phyloP scores from a whole-genome alignment of 2,113 vertebrate genomes.

The Zosterops hypoxanthus region DNA sequence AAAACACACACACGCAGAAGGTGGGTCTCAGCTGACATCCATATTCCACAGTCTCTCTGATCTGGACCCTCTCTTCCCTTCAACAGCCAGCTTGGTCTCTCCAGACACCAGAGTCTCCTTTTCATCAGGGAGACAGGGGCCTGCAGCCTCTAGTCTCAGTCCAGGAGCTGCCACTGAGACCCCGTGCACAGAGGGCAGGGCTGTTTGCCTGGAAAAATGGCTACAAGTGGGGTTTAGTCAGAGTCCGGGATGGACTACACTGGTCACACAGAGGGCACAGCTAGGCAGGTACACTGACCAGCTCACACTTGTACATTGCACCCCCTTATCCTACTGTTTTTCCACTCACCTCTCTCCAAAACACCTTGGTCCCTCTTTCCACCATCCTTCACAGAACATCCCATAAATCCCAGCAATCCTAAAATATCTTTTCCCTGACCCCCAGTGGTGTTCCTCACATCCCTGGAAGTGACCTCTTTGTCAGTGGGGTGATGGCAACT shows the following conservation, averaged over 20 bases:
- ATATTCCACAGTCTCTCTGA: background rate
- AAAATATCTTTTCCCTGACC: background rate
- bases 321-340: background rate
- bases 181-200: background rate
- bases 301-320: background rate
- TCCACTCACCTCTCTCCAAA: background rate
- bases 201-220: background rate
- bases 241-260: background rate
- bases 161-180: background rate
- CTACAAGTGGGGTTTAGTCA: background rate
- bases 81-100: background rate
- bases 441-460: rapidly evolving
- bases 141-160: background rate
- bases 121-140: rapidly evolving
- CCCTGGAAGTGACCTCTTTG: background rate
- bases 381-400: background rate
- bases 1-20: background rate
- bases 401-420: rapidly evolving
- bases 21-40: background rate
- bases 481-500: background rate
- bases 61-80: background rate
- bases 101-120: background rate
- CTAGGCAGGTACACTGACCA: background rate
- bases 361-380: background rate
- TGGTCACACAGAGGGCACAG: background rate